Evolutionary conservation across 2,797 vertebrate genomes (phyloP), one percentile per base, ranked within the genome.

Genomic region (Rhynchotus rufescens): DNA sequence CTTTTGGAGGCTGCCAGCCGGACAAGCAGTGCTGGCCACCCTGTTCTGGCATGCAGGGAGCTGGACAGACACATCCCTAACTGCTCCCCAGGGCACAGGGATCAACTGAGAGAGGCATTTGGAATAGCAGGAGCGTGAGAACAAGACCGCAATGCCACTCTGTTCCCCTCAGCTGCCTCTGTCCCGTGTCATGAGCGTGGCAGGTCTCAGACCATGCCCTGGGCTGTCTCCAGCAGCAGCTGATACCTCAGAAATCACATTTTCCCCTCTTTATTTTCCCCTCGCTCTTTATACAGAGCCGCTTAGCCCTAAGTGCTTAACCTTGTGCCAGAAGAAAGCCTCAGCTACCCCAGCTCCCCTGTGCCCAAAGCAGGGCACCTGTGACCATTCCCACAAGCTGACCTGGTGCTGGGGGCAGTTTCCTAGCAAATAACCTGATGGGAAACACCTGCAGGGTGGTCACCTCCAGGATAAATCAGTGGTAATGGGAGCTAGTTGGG

Each of bases 191-290:
- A 56, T 0, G 1, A 72, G 25, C 47, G 23, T 52, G 26, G 40
- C 34, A 77, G 32, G 34, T 15, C 57, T 6, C 49, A 61, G 30
- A 28, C 19, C 59, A 28, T 1, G 1, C 0, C 0, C 26, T 40
- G 8, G 14, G 36, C 40, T 40, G 14, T 38, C 28, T 26, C 61
- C 6, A 26, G 15, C 32, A 14, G 8, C 45, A 11, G 32, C 34
- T 52, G 26, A 16, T 19, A 21, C 17, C 36, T 20, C 25, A 52
- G 36, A 38, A 7, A 34, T 34, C 47, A 38, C 25, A 13, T 20
- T 52, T 51, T 21, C 25, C 38, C 17, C 17, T 22, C 34, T 44
- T 9, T 45, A 5, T 17, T 36, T 68, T 49, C 23, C 32, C 65
- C 25, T 51, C 34, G 21, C 9, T 26, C 15, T 28, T 12, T 5